Evolutionary conservation across 2,888 invertebrate genomes (phyloP), one percentile per base, ranked within the genome.

Genomic region (Dolichopus griseipennis): DNA sequence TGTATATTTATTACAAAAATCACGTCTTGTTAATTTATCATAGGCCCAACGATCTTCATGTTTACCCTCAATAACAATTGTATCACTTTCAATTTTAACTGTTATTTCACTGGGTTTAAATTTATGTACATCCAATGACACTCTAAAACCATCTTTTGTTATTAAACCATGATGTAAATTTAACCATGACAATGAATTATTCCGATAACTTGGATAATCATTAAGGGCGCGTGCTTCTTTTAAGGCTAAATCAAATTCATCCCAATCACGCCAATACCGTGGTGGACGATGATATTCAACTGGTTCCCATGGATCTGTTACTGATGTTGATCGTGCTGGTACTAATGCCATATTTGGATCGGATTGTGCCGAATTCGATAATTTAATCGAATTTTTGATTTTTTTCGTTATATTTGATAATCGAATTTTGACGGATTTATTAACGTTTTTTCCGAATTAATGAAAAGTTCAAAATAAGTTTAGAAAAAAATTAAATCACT

Each of bases 21-120:
- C 92, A 62, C 93, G 85, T 9, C 92, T 90, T 69, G 94, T 88
- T 77, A 81, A 89, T 0, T 92, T 92, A 73, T 89, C 88, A 64
- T 88, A 86, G 73, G 91, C 90, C 63, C 86, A 84, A 71, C 86
- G 86, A 73, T 90, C 89, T 74, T 88, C 88, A 75, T 90, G 89
- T 75, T 87, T 88, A 10, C 87, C 91, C 76, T 90, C 89, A 18
- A 88, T 84, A 1, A 88, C 78, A 43, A 90, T 84, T 68, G 82
- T 83, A 73, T 86, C 85, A 73, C 88, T 84, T 74, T 84, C 83
- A 68, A 89, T 85, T 81, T 90, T 92, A 68, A 92, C 85, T 67
- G 86, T 84, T 34, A 90, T 83, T 77, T 90, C 90, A 61, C 86
- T 85, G 0, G 90, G 90, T 64, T 85, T 81, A 75, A 90, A 90